These are phyloP conservation scores for Netelia melanura DNA, from an alignment of 2,888 invertebrate genomes.

Conservation along the genomic window DNA sequence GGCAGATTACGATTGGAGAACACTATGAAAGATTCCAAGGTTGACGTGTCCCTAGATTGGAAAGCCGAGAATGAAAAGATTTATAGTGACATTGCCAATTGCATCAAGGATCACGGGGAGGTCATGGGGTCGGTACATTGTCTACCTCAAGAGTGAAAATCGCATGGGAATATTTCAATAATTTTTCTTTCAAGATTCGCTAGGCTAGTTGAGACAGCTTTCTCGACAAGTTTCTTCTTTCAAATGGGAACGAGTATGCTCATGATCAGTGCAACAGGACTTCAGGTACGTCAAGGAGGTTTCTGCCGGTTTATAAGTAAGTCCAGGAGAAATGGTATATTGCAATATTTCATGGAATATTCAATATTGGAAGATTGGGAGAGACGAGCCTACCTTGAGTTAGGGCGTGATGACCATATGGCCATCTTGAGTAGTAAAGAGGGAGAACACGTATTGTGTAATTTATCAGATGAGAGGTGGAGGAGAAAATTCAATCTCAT, in stretches of 20 bases:
- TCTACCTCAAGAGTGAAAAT: background rate
- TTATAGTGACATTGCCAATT: conserved; percentile 48
- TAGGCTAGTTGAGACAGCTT: conserved; percentile 51
- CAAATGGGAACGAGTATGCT: conserved; percentile 59
- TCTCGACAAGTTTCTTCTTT: conserved; percentile 55
- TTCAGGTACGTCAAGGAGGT: conserved; percentile 45
- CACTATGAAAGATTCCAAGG: conserved; percentile 18
- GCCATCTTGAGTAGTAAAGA: too few species aligned
- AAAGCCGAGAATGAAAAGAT: conserved; percentile 27
- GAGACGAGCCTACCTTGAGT: too few species aligned
- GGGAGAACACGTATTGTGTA: too few species aligned
- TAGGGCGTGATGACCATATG: too few species aligned
- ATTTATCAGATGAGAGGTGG: too few species aligned
- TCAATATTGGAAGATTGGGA: too few species aligned
- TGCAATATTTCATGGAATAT: too few species aligned
- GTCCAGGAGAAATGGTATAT: too few species aligned
- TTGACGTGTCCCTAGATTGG: background rate
- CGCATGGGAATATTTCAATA: background rate
- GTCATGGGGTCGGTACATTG: conserved; percentile 44
- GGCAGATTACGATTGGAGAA: conserved; percentile 53
- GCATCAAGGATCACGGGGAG: conserved; percentile 37
- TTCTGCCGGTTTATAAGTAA: background rate
- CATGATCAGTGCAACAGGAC: conserved; percentile 65
- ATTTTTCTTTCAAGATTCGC: conserved; percentile 59
- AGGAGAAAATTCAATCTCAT: too few species aligned